Evolutionary conservation across 2,888 invertebrate species (phyloP).

Genomic region (Diaprepes abbreviatus): DNA sequence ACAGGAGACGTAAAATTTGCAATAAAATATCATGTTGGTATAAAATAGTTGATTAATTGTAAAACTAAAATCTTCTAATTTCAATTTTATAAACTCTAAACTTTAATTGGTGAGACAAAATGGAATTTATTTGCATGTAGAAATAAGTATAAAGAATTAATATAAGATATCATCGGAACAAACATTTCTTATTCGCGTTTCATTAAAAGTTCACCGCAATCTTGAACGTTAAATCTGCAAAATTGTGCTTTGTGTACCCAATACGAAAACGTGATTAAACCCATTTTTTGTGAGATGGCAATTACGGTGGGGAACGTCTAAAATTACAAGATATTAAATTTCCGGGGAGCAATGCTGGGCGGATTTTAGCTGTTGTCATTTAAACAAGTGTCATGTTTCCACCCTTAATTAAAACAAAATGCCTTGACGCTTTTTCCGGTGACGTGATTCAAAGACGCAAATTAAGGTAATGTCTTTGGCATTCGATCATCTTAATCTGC

Average conservation of each 20-base stretch:
- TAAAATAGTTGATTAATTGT: too few species aligned
- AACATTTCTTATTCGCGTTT: conserved; percentile 19
- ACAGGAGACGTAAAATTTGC: too few species aligned
- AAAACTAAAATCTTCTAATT: too few species aligned
- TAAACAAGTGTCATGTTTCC: conserved; percentile 43
- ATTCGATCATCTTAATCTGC: conserved; percentile 47
- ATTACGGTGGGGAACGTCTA: conserved; percentile 32
- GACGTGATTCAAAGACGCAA: conserved; percentile 36
- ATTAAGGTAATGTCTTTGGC: conserved; percentile 43
- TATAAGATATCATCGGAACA: conserved; percentile 1
- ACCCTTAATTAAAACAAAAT: conserved; percentile 47
- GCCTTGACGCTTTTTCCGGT: conserved; percentile 31
- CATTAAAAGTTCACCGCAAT: conserved; percentile 40
- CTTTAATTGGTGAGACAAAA: too few species aligned
- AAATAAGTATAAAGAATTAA: background rate
- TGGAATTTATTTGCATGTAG: too few species aligned
- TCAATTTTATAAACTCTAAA: too few species aligned
- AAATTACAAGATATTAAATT: conserved; percentile 42
- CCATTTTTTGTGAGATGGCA: conserved; percentile 41
- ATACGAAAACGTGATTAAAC: conserved; percentile 41
- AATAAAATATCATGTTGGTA: too few species aligned
- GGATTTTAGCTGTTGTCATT: conserved; percentile 41
- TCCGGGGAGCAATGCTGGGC: conserved; percentile 22
- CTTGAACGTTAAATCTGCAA: conserved; percentile 23
- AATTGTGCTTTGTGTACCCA: conserved; percentile 35